A percentile compares a stretch with the other conserved stretches of the same genome.
These are phyloP conservation scores for Lordiphosa stackelbergi DNA, from an alignment of 1,140 invertebrate species.

Conservation along the genomic window DNA sequence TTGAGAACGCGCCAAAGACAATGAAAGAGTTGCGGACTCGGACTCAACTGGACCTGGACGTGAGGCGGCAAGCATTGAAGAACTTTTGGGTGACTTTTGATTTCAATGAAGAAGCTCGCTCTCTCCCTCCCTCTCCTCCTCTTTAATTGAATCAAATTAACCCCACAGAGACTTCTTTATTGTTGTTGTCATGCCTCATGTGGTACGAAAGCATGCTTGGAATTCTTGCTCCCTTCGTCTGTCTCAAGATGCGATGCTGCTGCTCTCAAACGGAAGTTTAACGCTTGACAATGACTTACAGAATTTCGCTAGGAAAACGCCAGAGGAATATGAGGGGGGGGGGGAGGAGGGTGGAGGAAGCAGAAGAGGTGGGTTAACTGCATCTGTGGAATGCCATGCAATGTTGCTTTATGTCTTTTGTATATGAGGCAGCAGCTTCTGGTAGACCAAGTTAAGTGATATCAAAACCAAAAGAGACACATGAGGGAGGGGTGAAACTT, in stretches of 20 bases:
- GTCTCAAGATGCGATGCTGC: neutral
- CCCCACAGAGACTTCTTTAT: constrained; percentile 34
- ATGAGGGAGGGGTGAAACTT: too few species aligned
- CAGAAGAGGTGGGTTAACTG: neutral
- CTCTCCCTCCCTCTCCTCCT: constrained; percentile 15
- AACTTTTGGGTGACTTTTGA: constrained; percentile 63
- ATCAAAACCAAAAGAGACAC: too few species aligned
- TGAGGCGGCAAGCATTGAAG: constrained; percentile 62
- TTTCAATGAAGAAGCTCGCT: constrained; percentile 25
- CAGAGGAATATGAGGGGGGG: neutral
- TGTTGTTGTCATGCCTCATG: constrained; percentile 51
- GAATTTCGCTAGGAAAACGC: constrained; percentile 2
- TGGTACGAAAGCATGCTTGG: constrained; percentile 41
- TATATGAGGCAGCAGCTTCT: too few species aligned
- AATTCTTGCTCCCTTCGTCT: constrained; percentile 24
- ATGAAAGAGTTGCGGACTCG: constrained; percentile 21
- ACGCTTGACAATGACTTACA: constrained; percentile 47
- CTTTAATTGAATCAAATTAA: constrained; percentile 73
- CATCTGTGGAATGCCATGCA: too few species aligned
- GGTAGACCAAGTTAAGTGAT: too few species aligned
- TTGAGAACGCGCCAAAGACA: constrained; percentile 56
- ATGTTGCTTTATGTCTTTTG: too few species aligned
- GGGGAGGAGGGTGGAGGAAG: too few species aligned
- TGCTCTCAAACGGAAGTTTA: constrained; percentile 45
- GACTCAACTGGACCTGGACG: constrained; percentile 40